Evolutionary conservation across 2,888 invertebrate genomes (phyloP).

Genomic region (Heliconius hortense): DNA sequence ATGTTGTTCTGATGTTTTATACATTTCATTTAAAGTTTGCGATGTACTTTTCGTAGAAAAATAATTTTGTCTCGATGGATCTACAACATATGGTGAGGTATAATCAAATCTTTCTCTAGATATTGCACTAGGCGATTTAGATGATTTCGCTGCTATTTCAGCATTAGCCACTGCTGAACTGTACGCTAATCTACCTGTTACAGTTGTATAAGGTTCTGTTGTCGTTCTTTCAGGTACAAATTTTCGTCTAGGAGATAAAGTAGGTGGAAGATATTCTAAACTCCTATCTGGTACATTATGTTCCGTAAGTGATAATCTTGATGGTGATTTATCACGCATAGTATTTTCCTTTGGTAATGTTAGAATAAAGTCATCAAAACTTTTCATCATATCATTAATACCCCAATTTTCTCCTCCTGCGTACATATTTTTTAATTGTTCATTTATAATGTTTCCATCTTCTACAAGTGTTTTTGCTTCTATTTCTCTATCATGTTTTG

Average conservation of each 20-base stretch:
- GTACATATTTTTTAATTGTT: slow-evolving; percentile 86
- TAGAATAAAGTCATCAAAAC: slow-evolving; percentile 82
- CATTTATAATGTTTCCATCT: slow-evolving; percentile 85
- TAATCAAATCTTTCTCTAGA: slow-evolving; percentile 83
- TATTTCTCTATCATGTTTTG: slow-evolving; percentile 78
- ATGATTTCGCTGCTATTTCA: slow-evolving; percentile 79
- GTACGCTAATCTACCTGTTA: slow-evolving; percentile 84
- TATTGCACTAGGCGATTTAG: slow-evolving; percentile 77
- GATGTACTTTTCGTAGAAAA: slow-evolving; percentile 66
- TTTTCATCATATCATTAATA: slow-evolving; percentile 84
- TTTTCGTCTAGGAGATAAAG: slow-evolving; percentile 82
- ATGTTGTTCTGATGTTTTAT: slow-evolving; percentile 77
- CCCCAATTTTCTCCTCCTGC: slow-evolving; percentile 86
- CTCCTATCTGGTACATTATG: slow-evolving; percentile 84
- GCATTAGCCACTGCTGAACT: slow-evolving; percentile 86
- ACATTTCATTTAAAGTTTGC: slow-evolving; percentile 76
- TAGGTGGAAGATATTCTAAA: slow-evolving; percentile 82
- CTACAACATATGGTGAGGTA: slow-evolving; percentile 79
- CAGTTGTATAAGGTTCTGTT: slow-evolving; percentile 84
- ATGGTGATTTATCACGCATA: slow-evolving; percentile 82
- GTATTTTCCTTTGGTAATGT: slow-evolving; percentile 76
- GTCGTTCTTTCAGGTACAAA: slow-evolving; percentile 81
- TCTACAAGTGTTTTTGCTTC: slow-evolving; percentile 83
- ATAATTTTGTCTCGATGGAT: slow-evolving; percentile 65
- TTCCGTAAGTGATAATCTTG: slow-evolving; percentile 84